Evolutionary conservation across 1,140 invertebrate species (phyloP), one percentile per base, ranked within the genome.

Genomic region (Lasaia peninsularis): DNA sequence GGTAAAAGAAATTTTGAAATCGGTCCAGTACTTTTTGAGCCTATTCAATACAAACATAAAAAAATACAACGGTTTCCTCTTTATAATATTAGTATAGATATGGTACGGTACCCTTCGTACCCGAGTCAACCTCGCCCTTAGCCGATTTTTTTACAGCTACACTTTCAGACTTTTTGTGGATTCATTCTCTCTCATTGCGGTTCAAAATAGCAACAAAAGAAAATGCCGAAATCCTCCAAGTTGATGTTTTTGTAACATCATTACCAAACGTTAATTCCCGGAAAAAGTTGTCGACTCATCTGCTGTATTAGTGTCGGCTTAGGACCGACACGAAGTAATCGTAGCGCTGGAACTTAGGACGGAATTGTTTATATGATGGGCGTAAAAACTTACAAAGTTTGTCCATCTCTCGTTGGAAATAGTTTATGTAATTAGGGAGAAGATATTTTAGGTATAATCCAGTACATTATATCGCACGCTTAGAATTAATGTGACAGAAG

Each of bases 211-310:
- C 11, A 48, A 48, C 20, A 48, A 48, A 48, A 48, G 44, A 48
- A 48, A 48, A 48, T 9, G 21, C n/a, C 18, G 5, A 20, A 44
- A 44, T 44, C 40, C 40, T 44, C 20, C 10, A 44, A 18, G 40
- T 20, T 16, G 1, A 10, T 28, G 40, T 44, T 44, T 44, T 44
- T 44, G 40, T 44, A 44, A 20, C 40, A 44, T 44, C 40, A 20
- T 44, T 44, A 44, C 40, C 2, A 48, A 48, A 11, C 40, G 40
- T 48, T 48, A 48, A 48, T 48, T 20, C 40, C 40, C 16, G 40
- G 40, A 48, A 48, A 48, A 48, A 21, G 40, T 48, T 48, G 40
- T 18, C 40, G 40, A 48, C 20, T 48, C 40, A 48, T 48, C 40
- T 21, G 9, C 18, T 20, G 40, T 48, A 48, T 48, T 48, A 48